Conservation (phyloP, 35 echinoderm and acorn worm genomes). For the Apostichopus californicus region DNA sequence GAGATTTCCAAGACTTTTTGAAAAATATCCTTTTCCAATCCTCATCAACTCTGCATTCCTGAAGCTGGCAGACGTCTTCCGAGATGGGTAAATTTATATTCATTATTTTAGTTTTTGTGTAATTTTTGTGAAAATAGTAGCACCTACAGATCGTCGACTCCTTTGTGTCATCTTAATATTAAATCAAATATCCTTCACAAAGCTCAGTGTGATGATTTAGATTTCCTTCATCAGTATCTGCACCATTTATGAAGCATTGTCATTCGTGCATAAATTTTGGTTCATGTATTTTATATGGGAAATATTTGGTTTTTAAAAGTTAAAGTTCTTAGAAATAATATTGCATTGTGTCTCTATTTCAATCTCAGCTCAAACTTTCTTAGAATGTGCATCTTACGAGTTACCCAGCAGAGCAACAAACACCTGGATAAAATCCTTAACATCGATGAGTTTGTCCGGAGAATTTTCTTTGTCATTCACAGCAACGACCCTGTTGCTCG, state of each 20-base stretch:
- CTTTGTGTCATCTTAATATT: no score
- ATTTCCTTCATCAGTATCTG: no score
- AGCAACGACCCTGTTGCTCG: conserved; percentile 97
- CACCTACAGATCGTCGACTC: no score
- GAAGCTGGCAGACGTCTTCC: conserved; percentile 96
- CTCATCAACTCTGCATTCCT: conserved; percentile 99
- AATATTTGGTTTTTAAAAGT: no score
- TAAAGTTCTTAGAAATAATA: no score
- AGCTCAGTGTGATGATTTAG: no score
- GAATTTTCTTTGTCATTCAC: conserved; percentile 97
- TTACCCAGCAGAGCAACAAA: conserved; percentile 89
- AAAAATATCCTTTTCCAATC: conserved; percentile 98
- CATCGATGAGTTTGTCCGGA: conserved; percentile 93
- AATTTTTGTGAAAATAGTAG: no score
- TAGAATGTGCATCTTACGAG: conserved; percentile 86
- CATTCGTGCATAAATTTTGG: no score
- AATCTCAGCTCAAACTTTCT: conserved; percentile 83
- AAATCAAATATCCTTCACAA: no score
- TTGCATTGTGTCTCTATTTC: background rate
- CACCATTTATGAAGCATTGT: no score
- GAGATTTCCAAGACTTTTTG: conserved; percentile 93
- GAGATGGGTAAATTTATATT: conserved; percentile 81
- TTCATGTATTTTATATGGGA: no score
- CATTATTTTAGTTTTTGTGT: background rate
- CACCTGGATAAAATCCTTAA: conserved; percentile 97